Evolutionary conservation across 2,797 vertebrate genomes (phyloP).

Genomic region (Enteromius thamalakanensis): DNA sequence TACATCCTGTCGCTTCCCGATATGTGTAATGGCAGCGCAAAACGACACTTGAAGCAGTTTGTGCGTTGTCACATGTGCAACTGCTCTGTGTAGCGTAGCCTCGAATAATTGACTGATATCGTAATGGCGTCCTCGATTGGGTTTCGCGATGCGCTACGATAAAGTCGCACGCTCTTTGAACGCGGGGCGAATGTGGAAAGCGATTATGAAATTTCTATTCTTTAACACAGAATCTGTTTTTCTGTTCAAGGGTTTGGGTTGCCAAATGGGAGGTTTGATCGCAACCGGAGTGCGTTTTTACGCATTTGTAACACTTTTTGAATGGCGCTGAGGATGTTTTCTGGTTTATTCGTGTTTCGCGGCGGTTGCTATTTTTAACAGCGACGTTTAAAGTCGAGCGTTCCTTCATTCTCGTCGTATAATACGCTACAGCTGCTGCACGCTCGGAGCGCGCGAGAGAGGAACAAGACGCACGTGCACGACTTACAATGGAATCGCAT

Average conservation of each 20-base stretch:
- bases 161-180: not conserved
- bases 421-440: conserved; percentile 18
- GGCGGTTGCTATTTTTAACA: not conserved
- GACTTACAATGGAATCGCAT: not conserved
- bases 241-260: not conserved
- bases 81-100: not conserved
- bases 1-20: not conserved
- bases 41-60: conserved; percentile 3
- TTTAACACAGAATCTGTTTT: not conserved
- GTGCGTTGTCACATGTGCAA: not conserved
- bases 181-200: not conserved
- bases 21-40: not conserved
- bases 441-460: not conserved
- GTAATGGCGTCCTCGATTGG: conserved; percentile 37
- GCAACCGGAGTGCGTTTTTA: not conserved
- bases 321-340: not conserved
- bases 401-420: conserved; percentile 8
- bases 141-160: conserved; percentile 20
- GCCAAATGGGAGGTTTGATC: not conserved
- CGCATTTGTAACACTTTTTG: conserved; percentile 7
- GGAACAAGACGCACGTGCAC: conserved; percentile 22
- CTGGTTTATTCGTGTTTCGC: not conserved
- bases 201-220: not conserved
- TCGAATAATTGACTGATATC: conserved; percentile 15
- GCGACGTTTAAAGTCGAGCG: not conserved